Base-by-base conservation (phyloP, 2,113 vertebrate genomes). In the Mixornis gularis region DNA sequence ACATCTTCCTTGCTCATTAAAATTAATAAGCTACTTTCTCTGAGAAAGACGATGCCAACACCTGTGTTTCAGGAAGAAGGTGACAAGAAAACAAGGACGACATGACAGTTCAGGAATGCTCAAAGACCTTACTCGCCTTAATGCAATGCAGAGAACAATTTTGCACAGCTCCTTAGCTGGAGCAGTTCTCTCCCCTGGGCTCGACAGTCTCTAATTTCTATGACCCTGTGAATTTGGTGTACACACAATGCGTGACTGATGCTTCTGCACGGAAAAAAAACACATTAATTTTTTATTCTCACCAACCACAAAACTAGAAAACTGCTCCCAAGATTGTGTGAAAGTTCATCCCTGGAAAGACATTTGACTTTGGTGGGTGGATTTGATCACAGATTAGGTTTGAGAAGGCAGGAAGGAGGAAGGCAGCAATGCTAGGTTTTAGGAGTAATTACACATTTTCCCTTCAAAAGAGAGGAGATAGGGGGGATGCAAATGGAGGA, bases 261-360 rank as follows among this genome's bases (percentile, higher is more conserved):
- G 56, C 48, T 84, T 68, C 86, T 59, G 30, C 34, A 46, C 0
- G 1, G 69, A 85, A 72, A 36, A 40, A 72, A 88, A 38, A 1
- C 0, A 2, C 79, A 79, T 95, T 71, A 79, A 65, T 84, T 94
- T 95, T 94, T 92, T 79, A 93, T 93, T 93, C 89, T 84, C 48
- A 32, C n/a, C 80, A 77, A 71, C 68, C 26, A 20, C 68, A 86
- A 68, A 79, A 89, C 32, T 74, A 89, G 77, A 58, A 92, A 89
- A 76, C 74, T 79, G 49, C 83, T 91, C 91, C 63, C 58, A 85
- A 84, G 38, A 68, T n/a, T 90, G 51, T 80, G 84, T 92, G 78
- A 91, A 95, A 94, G 87, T 87, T 89, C 89, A 76, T 85, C 41
- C 55, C 73, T 69, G 74, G 72, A 91, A 95, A 95, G 90, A 79